phyloP scores from a whole-genome alignment of 2,113 vertebrate species.

The Hiodon alosoides region DNA sequence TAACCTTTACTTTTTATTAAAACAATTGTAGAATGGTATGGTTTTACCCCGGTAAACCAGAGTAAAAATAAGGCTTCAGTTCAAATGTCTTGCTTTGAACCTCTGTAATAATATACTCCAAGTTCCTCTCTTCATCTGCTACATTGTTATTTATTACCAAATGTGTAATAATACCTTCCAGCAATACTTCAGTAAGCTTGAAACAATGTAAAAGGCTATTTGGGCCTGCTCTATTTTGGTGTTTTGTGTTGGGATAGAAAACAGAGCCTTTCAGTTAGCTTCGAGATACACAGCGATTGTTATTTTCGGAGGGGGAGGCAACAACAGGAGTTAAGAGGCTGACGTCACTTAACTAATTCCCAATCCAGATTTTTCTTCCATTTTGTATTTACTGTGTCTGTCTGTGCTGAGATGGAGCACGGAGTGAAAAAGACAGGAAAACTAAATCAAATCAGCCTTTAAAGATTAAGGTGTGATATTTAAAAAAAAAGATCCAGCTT shows the following conservation, averaged over 20 bases:
- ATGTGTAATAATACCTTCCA: too few species aligned
- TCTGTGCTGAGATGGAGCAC: neutral
- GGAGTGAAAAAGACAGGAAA: neutral
- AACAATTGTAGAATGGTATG: too few species aligned
- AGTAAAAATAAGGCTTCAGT: too few species aligned
- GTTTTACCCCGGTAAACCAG: too few species aligned
- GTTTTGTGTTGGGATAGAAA: neutral
- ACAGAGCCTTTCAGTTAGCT: constrained; percentile 2
- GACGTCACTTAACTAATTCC: neutral
- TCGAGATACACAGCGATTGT: neutral
- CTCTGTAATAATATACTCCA: neutral
- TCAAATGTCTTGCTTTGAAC: neutral
- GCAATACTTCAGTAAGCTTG: too few species aligned
- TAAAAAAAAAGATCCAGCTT: neutral
- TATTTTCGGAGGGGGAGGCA: constrained; percentile 4
- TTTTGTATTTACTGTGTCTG: neutral
- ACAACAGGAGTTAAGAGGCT: neutral
- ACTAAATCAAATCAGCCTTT: neutral
- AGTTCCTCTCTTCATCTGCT: too few species aligned
- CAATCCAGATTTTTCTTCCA: neutral
- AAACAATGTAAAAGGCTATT: too few species aligned
- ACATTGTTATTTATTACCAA: too few species aligned
- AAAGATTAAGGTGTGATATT: constrained; percentile 16
- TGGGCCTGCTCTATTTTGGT: neutral
- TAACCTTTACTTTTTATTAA: too few species aligned